These are phyloP conservation scores for Atractosteus spatula DNA, from an alignment of 2,113 vertebrate species.

Conservation along the genomic window DNA sequence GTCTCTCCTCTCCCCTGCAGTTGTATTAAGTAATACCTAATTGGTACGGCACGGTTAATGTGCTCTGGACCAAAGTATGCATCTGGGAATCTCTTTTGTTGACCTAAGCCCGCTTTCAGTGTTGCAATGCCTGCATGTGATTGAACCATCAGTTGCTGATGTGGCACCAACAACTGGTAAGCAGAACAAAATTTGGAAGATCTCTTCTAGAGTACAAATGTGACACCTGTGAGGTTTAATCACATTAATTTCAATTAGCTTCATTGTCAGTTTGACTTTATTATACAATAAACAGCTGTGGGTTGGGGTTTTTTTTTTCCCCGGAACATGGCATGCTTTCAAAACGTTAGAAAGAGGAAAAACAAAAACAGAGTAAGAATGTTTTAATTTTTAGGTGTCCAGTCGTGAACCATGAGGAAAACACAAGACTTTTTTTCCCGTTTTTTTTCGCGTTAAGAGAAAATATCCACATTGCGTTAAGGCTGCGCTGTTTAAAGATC, in stretches of 20 bases:
- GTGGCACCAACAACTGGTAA: slow-evolving; percentile 21
- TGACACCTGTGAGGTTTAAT: slow-evolving; percentile 27
- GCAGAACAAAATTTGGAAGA: slow-evolving; percentile 32
- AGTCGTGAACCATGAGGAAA: not conserved
- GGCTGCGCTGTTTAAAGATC: too few species aligned
- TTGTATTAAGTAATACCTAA: slow-evolving; percentile 30
- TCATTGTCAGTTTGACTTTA: slow-evolving; percentile 7
- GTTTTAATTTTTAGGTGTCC: too few species aligned
- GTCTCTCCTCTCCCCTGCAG: slow-evolving; percentile 32
- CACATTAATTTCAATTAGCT: slow-evolving; percentile 2
- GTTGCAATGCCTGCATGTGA: slow-evolving; percentile 34
- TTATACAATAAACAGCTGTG: slow-evolving; percentile 18
- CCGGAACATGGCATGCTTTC: slow-evolving; percentile 13
- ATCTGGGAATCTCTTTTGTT: slow-evolving; percentile 40
- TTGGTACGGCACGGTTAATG: slow-evolving; percentile 28
- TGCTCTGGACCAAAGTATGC: slow-evolving; percentile 25
- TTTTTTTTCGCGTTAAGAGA: too few species aligned
- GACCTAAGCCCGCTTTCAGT: slow-evolving; percentile 21
- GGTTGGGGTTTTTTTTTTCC: slow-evolving; percentile 34
- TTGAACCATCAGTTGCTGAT: slow-evolving; percentile 36
- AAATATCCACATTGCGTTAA: too few species aligned
- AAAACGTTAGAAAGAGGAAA: slow-evolving; percentile 6
- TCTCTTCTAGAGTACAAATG: slow-evolving; percentile 29
- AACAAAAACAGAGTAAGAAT: too few species aligned
- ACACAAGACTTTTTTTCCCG: not conserved